These are phyloP conservation scores for Dendrocopos noguchii DNA, from an alignment of 2,113 vertebrate genomes.

Conservation along the genomic window DNA sequence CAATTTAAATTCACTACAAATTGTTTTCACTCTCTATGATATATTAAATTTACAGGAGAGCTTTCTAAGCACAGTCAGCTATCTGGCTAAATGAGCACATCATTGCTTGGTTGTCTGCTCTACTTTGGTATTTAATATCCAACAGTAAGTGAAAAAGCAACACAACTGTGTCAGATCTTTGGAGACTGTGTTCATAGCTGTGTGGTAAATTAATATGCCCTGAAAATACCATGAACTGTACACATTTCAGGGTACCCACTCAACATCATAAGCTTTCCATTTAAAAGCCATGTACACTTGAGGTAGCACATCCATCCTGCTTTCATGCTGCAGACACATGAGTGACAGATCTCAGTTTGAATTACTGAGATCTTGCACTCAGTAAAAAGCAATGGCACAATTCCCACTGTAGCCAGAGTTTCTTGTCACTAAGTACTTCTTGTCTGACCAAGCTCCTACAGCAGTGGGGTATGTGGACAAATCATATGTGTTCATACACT, in stretches of 20 bases:
- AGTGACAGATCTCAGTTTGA: not conserved
- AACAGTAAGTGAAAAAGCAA: not conserved
- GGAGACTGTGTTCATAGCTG: not conserved
- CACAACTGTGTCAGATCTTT: not conserved
- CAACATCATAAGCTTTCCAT: not conserved
- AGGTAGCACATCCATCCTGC: not conserved
- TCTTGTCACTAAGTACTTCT: not conserved
- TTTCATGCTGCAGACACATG: not conserved
- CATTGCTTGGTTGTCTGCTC: not conserved
- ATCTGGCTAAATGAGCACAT: not conserved
- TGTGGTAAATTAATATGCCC: not conserved
- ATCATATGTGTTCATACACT: accelerated
- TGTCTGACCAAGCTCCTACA: not conserved
- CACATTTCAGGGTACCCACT: not conserved
- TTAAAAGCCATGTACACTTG: not conserved
- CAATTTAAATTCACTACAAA: not conserved
- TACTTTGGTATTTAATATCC: not conserved
- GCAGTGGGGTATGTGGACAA: not conserved
- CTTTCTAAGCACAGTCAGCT: not conserved
- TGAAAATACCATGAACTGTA: not conserved
- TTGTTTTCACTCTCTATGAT: not conserved
- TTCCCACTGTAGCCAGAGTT: not conserved
- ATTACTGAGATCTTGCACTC: not conserved
- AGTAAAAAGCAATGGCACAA: not conserved
- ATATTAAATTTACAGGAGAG: not conserved